Conservation (phyloP, 2,888 invertebrate species). For the Agriopis leucophaearia region DNA sequence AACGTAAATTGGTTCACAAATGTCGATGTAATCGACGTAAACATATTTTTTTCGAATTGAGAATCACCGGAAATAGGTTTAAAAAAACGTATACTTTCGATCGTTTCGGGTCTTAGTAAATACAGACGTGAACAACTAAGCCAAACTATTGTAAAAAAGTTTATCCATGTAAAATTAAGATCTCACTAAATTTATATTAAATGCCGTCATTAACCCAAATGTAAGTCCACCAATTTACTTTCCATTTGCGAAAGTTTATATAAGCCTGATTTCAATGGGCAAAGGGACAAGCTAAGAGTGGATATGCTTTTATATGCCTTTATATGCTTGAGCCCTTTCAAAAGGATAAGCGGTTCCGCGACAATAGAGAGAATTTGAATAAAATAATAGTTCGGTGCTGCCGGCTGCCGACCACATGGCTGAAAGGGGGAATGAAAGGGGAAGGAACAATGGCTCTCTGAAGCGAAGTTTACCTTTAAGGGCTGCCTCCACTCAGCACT, state of each 20-base stretch:
- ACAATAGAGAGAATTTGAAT: constrained; percentile 75
- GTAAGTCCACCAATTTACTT: constrained; percentile 32
- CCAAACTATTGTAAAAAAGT: too few relatives aligned
- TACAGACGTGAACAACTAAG: too few relatives aligned
- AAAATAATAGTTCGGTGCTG: constrained; percentile 77
- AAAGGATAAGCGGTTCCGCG: constrained; percentile 54
- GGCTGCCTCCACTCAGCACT: constrained; percentile 18
- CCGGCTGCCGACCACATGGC: constrained; percentile 63
- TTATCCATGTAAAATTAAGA: background rate
- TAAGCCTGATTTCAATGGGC: constrained; percentile 39
- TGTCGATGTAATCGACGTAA: too few relatives aligned
- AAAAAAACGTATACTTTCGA: too few relatives aligned
- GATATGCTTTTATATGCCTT: constrained; percentile 40
- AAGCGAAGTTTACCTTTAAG: constrained; percentile 51
- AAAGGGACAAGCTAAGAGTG: constrained; percentile 35
- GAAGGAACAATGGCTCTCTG: constrained; percentile 57
- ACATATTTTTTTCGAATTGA: too few relatives aligned
- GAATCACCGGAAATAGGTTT: too few relatives aligned
- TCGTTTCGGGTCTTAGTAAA: too few relatives aligned
- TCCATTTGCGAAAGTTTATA: constrained; percentile 37
- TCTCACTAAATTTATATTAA: constrained; percentile 6
- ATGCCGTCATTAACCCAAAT: constrained; percentile 21
- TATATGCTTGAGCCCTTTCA: constrained; percentile 50
- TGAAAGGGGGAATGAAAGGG: constrained; percentile 54
- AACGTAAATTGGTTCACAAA: too few relatives aligned